Evolutionary conservation across 2,888 invertebrate species (phyloP).

Genomic region (Alitta virens): DNA sequence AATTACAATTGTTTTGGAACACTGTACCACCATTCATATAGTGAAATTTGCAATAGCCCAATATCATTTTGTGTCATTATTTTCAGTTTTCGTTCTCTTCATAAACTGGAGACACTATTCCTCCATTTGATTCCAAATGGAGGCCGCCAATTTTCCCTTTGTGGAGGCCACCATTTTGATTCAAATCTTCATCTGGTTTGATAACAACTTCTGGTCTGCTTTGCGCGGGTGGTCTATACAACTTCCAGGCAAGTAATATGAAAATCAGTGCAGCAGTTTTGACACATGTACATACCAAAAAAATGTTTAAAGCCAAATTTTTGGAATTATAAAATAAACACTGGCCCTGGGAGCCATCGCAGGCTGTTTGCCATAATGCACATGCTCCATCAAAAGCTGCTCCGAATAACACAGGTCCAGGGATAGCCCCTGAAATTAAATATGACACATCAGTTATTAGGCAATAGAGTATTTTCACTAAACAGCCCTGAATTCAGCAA

Average conservation of each 20-base stretch:
- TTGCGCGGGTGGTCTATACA: slow-evolving; percentile 14
- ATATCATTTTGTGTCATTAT: too few species aligned
- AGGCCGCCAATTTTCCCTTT: too few species aligned
- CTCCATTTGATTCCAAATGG: too few species aligned
- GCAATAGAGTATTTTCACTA: too few species aligned
- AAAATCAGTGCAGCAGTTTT: slow-evolving; percentile 30
- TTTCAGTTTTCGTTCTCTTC: too few species aligned
- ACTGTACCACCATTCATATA: too few species aligned
- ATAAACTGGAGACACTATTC: too few species aligned
- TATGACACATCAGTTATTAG: too few species aligned
- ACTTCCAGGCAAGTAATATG: slow-evolving; percentile 29
- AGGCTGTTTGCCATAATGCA: slow-evolving; percentile 32
- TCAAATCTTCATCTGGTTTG: not conserved
- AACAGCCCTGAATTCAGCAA: too few species aligned
- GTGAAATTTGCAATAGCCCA: too few species aligned
- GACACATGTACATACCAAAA: slow-evolving; percentile 37
- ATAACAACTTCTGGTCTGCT: too few species aligned
- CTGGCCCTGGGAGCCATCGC: slow-evolving; percentile 11
- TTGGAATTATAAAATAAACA: slow-evolving; percentile 38
- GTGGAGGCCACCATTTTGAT: not conserved
- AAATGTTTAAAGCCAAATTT: slow-evolving; percentile 32
- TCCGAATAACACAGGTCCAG: slow-evolving; percentile 43
- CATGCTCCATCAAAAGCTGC: slow-evolving; percentile 39
- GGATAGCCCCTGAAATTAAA: slow-evolving; percentile 40
- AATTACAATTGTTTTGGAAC: too few species aligned